Conservation (phyloP, 2,888 invertebrate species). For the Epinotia bilunana region DNA sequence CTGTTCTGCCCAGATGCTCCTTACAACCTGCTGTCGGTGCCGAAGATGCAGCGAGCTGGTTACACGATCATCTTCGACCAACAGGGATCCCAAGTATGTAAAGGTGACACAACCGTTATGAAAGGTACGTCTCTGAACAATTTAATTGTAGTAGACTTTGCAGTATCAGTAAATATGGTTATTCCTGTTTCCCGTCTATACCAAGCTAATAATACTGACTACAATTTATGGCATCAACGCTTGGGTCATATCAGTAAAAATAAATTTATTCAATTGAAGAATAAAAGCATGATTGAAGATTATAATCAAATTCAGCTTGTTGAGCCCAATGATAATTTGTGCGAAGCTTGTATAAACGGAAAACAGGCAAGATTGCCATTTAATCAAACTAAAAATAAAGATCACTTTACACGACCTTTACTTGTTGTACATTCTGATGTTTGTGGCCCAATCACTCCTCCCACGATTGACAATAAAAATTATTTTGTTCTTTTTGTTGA, state of each 20-base stretch:
- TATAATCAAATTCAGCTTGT: constrained; percentile 18
- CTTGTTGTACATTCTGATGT: constrained; percentile 59
- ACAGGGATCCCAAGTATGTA: neutral
- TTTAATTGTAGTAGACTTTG: neutral
- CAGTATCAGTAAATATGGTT: neutral
- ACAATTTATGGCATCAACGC: constrained; percentile 9
- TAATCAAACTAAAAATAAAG: constrained; percentile 50
- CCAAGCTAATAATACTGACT: neutral
- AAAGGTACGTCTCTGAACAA: neutral
- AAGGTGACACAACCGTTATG: neutral
- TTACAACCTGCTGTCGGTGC: constrained; percentile 1
- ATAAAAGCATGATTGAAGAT: neutral
- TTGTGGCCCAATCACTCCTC: constrained; percentile 57
- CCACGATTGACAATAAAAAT: constrained; percentile 55
- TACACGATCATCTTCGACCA: neutral
- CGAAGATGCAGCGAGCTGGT: constrained; percentile 6
- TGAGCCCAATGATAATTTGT: constrained; percentile 50
- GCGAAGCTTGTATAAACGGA: constrained; percentile 60
- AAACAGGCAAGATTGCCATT: constrained; percentile 62
- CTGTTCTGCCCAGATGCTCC: neutral
- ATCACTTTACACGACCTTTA: constrained; percentile 54
- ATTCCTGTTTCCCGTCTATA: neutral
- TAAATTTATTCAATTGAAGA: neutral
- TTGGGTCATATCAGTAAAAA: constrained; percentile 3
- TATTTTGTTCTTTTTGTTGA: constrained; percentile 60